phyloP scores from a whole-genome alignment of 2,888 invertebrate genomes.

The Meganola albula region DNA sequence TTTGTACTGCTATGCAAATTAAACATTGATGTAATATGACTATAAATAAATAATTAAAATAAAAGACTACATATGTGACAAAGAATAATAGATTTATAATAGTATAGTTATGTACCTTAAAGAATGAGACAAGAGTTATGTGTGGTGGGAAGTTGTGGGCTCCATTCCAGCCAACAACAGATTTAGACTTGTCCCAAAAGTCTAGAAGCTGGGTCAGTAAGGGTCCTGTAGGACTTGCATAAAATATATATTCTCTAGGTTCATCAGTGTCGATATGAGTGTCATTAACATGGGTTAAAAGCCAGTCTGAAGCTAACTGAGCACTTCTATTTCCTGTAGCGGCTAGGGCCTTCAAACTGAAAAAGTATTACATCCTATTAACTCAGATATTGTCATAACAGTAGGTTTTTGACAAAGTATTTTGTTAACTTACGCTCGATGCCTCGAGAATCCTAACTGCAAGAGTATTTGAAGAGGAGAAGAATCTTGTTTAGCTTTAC shows the following conservation, averaged over 20 bases:
- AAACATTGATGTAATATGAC: no score
- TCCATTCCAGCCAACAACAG: conserved; percentile 89
- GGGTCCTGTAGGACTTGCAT: conserved; percentile 89
- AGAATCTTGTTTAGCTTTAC: conserved; percentile 84
- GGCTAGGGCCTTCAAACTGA: conserved; percentile 85
- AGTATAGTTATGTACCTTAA: no score
- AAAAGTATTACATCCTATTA: not conserved
- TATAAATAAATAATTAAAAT: no score
- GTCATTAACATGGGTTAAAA: conserved; percentile 93
- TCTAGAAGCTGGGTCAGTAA: conserved; percentile 84
- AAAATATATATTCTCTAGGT: conserved; percentile 91
- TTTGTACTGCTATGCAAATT: no score
- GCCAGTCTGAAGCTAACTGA: conserved; percentile 93
- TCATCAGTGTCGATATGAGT: conserved; percentile 85
- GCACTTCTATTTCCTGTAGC: conserved; percentile 93
- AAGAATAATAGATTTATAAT: no score
- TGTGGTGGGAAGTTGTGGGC: conserved; percentile 94
- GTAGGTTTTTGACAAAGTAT: no score
- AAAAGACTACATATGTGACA: no score
- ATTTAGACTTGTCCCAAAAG: conserved; percentile 88
- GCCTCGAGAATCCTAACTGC: conserved; percentile 93
- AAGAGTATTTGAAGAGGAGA: conserved; percentile 88
- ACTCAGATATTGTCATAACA: no score
- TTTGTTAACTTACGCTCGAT: conserved; percentile 90
- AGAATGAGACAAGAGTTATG: conserved; percentile 92